Percentiles rank a stretch among this genome's conserved stretches.
Conservation (phyloP, 2,797 vertebrate genomes). For the Meda fulgida region DNA sequence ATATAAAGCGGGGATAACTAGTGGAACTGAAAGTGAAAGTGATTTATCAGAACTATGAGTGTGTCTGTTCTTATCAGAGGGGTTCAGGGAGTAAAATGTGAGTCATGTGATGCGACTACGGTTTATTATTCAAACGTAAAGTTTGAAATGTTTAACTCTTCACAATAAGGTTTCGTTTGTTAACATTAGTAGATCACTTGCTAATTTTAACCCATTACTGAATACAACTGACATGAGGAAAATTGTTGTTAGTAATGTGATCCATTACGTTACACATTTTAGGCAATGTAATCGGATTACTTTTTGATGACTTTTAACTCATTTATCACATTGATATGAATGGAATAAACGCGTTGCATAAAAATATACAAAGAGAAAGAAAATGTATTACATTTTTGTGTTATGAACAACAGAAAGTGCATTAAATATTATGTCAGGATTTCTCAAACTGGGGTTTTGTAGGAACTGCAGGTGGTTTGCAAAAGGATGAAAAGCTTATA, state of each 20-base stretch:
- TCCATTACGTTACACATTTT: neutral
- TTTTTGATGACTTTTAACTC: neutral
- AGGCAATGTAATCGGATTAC: neutral
- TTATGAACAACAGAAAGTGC: neutral
- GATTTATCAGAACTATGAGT: slow-evolving; percentile 8
- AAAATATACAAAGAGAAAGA: neutral
- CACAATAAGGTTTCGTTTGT: neutral
- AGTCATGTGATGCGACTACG: neutral
- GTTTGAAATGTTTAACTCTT: neutral
- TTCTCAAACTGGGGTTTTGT: neutral
- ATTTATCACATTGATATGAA: neutral
- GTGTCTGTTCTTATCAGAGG: slow-evolving; percentile 18
- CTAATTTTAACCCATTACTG: neutral
- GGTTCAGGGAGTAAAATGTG: slow-evolving; percentile 12
- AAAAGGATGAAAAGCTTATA: no score
- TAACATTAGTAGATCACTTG: neutral
- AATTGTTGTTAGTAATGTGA: neutral
- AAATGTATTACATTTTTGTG: neutral
- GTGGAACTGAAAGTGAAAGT: slow-evolving; percentile 45
- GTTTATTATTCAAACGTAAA: neutral
- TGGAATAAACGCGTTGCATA: neutral
- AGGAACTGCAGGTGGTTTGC: no score
- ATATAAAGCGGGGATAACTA: neutral
- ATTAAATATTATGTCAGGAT: neutral
- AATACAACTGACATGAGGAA: neutral